Evolutionary conservation across 2,888 invertebrate species (phyloP).

Genomic region (Eremobia ochroleuca): DNA sequence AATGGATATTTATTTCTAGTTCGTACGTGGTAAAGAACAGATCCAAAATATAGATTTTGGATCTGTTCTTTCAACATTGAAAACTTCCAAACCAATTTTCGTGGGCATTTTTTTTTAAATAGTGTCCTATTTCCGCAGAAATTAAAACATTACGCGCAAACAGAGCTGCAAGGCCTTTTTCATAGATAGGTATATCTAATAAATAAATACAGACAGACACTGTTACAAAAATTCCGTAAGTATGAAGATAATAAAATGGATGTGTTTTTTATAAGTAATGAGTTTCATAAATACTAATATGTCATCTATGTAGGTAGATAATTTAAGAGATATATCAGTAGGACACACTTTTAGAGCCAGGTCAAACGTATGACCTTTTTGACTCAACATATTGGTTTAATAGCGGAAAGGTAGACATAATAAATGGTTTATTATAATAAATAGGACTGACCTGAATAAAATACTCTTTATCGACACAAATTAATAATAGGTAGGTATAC

Average conservation of each 20-base stretch:
- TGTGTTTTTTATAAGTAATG: slow-evolving; percentile 24
- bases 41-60: too few species aligned
- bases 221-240: neutral
- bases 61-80: neutral
- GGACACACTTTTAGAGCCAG: slow-evolving; percentile 9
- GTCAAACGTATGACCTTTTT: slow-evolving; percentile 19
- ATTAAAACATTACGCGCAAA: too few species aligned
- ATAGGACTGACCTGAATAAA: neutral
- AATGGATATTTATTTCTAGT: neutral
- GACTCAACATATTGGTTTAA: slow-evolving; percentile 11
- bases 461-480: neutral
- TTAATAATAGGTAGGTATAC: too few species aligned
- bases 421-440: neutral
- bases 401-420: neutral
- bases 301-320: slow-evolving; percentile 17
- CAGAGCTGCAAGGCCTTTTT: neutral
- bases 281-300: slow-evolving; percentile 22
- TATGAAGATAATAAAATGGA: neutral
- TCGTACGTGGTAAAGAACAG: neutral
- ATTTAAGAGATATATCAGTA: slow-evolving; percentile 41
- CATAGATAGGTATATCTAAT: neutral
- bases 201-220: neutral
- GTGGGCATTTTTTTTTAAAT: neutral
- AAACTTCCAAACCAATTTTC: neutral
- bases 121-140: neutral